Evolutionary conservation across 2,113 vertebrate genomes (phyloP).

Genomic region (Poecilia latipinna): DNA sequence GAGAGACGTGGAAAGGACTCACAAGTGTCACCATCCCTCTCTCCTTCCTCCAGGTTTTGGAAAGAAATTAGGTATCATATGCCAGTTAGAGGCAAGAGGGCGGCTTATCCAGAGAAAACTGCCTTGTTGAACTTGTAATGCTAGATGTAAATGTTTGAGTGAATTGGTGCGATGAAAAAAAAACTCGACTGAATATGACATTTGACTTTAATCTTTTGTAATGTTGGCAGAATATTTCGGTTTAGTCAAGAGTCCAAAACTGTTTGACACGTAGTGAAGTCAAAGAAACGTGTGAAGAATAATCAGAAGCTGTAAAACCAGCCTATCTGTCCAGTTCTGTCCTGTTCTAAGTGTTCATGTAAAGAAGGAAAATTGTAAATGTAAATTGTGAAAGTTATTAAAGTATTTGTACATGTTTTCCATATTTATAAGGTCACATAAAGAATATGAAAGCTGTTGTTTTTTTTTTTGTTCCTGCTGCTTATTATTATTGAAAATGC

Average conservation of each 20-base stretch:
- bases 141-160: not conserved
- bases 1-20: conserved; percentile 2
- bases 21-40: conserved; percentile 1
- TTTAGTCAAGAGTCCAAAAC: not conserved
- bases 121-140: conserved; percentile 54
- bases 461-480: conserved; percentile 11
- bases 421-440: not conserved
- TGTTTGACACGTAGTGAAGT: not conserved
- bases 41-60: conserved; percentile 83
- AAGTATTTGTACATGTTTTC: not conserved
- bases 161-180: too few relatives aligned
- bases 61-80: conserved; percentile 88
- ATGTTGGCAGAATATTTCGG: not conserved
- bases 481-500: not conserved
- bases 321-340: not conserved
- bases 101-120: conserved; percentile 34
- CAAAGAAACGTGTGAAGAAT: not conserved
- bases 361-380: conserved; percentile 12
- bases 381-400: conserved; percentile 8
- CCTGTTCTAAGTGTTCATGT: not conserved
- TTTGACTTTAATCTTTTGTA: not conserved
- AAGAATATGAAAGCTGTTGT: conserved; percentile 8
- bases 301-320: not conserved
- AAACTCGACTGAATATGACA: too few relatives aligned
- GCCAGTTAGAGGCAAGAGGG: conserved; percentile 81